phyloP scores from a whole-genome alignment of 2,797 vertebrate species.

The Xenopus petersii region DNA sequence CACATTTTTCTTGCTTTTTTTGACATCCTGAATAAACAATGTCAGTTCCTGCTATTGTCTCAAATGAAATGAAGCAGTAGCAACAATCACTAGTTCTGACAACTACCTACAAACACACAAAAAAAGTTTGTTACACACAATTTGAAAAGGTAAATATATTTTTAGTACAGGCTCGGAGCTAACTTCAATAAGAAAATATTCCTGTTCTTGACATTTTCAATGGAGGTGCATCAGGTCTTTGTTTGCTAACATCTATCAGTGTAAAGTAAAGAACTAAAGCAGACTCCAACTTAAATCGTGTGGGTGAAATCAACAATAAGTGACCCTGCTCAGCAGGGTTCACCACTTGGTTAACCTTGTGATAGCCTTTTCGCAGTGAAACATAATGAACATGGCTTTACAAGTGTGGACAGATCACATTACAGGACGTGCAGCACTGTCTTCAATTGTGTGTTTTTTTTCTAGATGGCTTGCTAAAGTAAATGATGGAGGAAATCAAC shows the following conservation, averaged over 20 bases:
- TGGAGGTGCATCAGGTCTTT: slow-evolving; percentile 2
- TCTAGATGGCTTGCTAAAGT: slow-evolving; percentile 33
- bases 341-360: slow-evolving; percentile 21
- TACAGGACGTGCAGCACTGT: neutral
- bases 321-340: slow-evolving; percentile 22
- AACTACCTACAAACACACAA: slow-evolving; percentile 42
- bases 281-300: slow-evolving; percentile 43
- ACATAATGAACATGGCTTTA: slow-evolving; percentile 17
- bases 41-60: slow-evolving; percentile 73
- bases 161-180: slow-evolving; percentile 33
- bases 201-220: slow-evolving; percentile 41
- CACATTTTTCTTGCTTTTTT: slow-evolving; percentile 90
- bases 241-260: slow-evolving; percentile 20
- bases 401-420: slow-evolving; percentile 15
- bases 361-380: slow-evolving; percentile 22
- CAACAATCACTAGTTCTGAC: slow-evolving; percentile 23
- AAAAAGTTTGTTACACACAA: slow-evolving; percentile 36
- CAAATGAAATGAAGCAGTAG: slow-evolving; percentile 65
- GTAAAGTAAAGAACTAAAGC: slow-evolving; percentile 36
- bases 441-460: slow-evolving; percentile 18
- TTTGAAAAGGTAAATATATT: slow-evolving; percentile 38
- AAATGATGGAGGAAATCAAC: slow-evolving; percentile 39
- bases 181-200: slow-evolving; percentile 35
- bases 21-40: slow-evolving; percentile 82
- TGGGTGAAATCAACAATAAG: slow-evolving; percentile 29